These are phyloP conservation scores for honey bee (Apis mellifera) DNA, from an alignment of 1,140 invertebrate species.

Conservation along the genomic window Amel_HAv3.1 CM009933.2:7841501-7842000, in stretches of 20 bases:
- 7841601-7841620: too few species aligned
- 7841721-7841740: neutral
- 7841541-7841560: too few species aligned
- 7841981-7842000: slow-evolving; percentile 5
- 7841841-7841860: neutral
- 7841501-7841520: too few species aligned
- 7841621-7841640: too few species aligned
- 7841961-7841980: slow-evolving; percentile 38
- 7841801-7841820: slow-evolving; percentile 15
- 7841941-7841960: slow-evolving; percentile 46
- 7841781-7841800: slow-evolving; percentile 19
- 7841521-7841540: too few species aligned
- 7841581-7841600: too few species aligned
- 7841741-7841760: neutral
- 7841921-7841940: slow-evolving; percentile 32
- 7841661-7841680: too few species aligned
- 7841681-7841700: too few species aligned
- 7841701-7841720: too few species aligned
- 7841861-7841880: neutral
- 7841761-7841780: neutral
- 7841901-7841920: slow-evolving; percentile 32
- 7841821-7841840: neutral
- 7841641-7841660: too few species aligned
- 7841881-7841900: slow-evolving; percentile 37
- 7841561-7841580: too few species aligned